Evolutionary conservation across 2,113 vertebrate genomes (phyloP).

Genomic region (Mandrillus leucophaeus): DNA sequence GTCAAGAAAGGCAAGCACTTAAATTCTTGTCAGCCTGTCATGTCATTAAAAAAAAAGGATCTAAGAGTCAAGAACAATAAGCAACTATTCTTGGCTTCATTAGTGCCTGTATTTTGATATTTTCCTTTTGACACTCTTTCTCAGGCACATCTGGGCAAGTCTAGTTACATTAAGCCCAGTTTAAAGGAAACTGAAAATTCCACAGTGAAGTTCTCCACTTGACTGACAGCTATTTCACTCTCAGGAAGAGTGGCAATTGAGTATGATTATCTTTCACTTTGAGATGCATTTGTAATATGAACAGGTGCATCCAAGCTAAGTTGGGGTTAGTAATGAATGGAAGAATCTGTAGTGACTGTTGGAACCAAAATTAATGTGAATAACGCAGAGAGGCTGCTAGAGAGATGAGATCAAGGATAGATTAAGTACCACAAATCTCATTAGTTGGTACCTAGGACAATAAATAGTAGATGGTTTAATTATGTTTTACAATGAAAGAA

Average conservation of each 20-base stretch:
- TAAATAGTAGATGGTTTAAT: neutral
- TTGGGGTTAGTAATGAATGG: constrained; percentile 14
- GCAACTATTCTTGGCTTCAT: constrained; percentile 39
- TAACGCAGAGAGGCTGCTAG: constrained; percentile 42
- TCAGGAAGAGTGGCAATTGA: constrained; percentile 20
- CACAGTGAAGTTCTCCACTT: neutral
- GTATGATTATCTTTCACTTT: constrained; percentile 51
- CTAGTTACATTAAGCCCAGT: neutral
- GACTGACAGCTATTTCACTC: neutral
- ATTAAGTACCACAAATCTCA: constrained; percentile 22
- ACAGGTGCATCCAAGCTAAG: constrained; percentile 38
- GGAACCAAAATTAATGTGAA: constrained; percentile 46
- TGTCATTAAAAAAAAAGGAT: constrained; percentile 32
- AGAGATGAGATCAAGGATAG: neutral
- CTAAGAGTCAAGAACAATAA: neutral
- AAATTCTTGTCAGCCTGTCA: constrained; percentile 37
- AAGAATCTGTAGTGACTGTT: constrained; percentile 47
- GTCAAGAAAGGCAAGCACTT: constrained; percentile 58
- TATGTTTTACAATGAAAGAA: constrained; percentile 51
- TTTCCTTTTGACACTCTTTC: constrained; percentile 58
- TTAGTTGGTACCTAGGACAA: constrained; percentile 35
- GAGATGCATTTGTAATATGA: constrained; percentile 61
- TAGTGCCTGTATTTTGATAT: neutral
- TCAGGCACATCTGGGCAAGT: neutral
- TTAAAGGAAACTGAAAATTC: constrained; percentile 58